phyloP scores from a whole-genome alignment of 2,113 vertebrate species.

The Petroica traversi region DNA sequence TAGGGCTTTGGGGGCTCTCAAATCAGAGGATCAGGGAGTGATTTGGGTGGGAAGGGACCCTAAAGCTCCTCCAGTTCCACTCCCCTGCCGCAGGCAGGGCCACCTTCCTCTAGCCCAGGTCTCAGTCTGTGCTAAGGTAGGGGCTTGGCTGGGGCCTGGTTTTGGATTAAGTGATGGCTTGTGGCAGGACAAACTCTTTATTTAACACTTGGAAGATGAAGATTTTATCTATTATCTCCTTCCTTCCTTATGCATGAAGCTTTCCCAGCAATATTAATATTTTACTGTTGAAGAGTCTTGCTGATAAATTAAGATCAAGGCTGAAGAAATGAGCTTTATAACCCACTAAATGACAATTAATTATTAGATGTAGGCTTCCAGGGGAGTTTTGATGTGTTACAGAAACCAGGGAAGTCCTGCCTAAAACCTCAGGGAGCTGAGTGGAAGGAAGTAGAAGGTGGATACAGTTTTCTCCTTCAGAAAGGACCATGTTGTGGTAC shows the following conservation, averaged over 20 bases:
- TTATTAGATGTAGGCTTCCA: background rate
- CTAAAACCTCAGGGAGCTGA: background rate
- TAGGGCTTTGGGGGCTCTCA: fast-evolving
- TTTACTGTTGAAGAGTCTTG: background rate
- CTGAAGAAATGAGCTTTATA: background rate
- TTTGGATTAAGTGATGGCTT: background rate
- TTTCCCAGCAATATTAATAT: background rate
- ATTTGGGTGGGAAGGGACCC: background rate
- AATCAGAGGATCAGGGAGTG: background rate
- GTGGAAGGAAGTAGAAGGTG: background rate
- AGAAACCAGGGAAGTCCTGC: background rate
- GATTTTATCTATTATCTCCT: background rate
- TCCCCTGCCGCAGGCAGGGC: background rate
- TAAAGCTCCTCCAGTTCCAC: background rate
- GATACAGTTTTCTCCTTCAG: background rate
- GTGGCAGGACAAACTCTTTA: background rate
- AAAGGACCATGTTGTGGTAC: background rate
- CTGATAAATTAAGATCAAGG: background rate
- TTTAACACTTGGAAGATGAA: background rate
- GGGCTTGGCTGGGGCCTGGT: background rate
- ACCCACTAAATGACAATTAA: background rate
- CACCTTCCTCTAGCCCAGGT: background rate
- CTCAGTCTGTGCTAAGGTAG: background rate
- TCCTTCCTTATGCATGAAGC: background rate
- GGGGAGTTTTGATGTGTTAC: background rate